Evolutionary conservation across 2,797 vertebrate species (phyloP), one percentile per base, ranked within the genome.

Genomic region (Lophotriccus pileatus): DNA sequence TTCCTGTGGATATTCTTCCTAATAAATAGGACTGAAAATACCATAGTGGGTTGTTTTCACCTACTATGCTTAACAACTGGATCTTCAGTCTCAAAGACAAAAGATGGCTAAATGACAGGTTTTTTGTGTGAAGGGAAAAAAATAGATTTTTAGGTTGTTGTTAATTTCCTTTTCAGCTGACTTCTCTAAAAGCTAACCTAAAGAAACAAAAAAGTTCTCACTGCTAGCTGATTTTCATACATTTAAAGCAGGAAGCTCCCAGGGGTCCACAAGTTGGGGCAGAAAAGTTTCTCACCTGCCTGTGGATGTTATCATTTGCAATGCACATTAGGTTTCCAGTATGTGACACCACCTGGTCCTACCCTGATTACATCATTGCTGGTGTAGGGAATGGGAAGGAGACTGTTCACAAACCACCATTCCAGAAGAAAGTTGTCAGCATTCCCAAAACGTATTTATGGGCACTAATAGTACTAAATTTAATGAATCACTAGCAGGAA

Each of bases 401-500:
- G 70, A 34, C 47, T 83, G n/a, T 68, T 93, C 87, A 47, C 50
- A 90, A 95, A 52, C 62, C 34, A 83, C 72, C 55, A 63, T 55
- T 92, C 66, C 78, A 87, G 52, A 89, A 83, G 56, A 90, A 94
- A 92, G 53, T 8, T 93, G 81, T 85, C 89, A 94, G 69, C 87
- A 84, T 89, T 95, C 86, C 72, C 84, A 81, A 90, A 91, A 72
- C 77, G n/a, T 27, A 17, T 85, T 93, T 95, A 95, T 91, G 66
- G 84, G 76, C 84, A 32, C 95, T 95, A 95, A 62, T 81, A 86
- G 17, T 9, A 37, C 77, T 85, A 89, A 90, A 12, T 85, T 83
- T 43, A 95, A 90, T 95, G 85, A 97, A 85, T 97, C 96, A 96
- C 49, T 78, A 80, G 25, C 41, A 60, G 94, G 78, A 95, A 82